Conservation (phyloP, 2,888 invertebrate species). For the Scaptomyza parva region DNA sequence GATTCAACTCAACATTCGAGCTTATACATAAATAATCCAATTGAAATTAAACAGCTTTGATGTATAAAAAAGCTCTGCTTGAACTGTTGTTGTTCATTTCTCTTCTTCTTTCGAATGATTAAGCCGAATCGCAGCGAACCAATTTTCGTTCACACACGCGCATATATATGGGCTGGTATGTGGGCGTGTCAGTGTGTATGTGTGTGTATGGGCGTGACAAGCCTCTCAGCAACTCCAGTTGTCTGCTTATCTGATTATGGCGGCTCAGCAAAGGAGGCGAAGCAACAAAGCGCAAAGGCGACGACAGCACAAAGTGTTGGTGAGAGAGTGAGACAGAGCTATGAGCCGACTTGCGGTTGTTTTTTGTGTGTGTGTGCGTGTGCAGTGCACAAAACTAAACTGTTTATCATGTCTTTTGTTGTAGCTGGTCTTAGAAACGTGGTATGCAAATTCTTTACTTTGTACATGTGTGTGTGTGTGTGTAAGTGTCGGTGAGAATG, state of each 20-base stretch:
- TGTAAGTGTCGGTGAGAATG: constrained; percentile 3
- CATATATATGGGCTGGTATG: constrained; percentile 12
- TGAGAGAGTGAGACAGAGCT: not conserved
- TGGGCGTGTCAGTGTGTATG: not conserved
- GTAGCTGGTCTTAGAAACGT: constrained; percentile 26
- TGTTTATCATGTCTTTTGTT: constrained; percentile 16
- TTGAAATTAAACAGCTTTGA: constrained; percentile 1
- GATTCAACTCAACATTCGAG: too few species aligned
- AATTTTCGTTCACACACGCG: constrained; percentile 18
- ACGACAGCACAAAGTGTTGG: constrained; percentile 26
- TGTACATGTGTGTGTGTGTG: not conserved
- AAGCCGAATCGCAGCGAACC: constrained; percentile 15
- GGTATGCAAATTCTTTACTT: not conserved
- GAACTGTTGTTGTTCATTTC: constrained; percentile 3
- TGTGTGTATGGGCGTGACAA: constrained; percentile 32
- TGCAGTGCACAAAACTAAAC: constrained; percentile 9
- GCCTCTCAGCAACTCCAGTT: constrained; percentile 44
- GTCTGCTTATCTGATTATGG: constrained; percentile 41
- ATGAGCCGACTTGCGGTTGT: not conserved
- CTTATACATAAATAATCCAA: not conserved
- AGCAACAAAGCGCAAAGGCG: constrained; percentile 22
- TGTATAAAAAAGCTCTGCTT: constrained; percentile 1
- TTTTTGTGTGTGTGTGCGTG: constrained; percentile 1
- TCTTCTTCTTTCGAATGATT: constrained; percentile 15
- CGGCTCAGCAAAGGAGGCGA: constrained; percentile 18